A percentile compares a stretch with the other conserved stretches of the same genome.
These are phyloP conservation scores for Acipenser oxyrinchus DNA, from an alignment of 2,797 vertebrate species.

Conservation along the genomic window DNA sequence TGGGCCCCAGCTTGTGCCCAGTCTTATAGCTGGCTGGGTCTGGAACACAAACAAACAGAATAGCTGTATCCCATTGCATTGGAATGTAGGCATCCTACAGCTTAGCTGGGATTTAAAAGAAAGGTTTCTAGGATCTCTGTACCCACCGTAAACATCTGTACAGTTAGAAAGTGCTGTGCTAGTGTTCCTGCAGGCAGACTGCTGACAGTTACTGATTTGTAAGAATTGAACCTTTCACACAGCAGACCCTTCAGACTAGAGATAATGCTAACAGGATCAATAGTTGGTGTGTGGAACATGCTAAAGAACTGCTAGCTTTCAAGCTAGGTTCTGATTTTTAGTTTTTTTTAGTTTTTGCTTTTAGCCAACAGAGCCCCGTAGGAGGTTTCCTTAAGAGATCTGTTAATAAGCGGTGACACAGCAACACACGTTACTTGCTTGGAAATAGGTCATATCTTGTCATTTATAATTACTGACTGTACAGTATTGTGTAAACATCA, in stretches of 20 bases:
- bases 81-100: too few relatives aligned
- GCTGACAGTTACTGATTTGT: not conserved
- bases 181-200: not conserved
- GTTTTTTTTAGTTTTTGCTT: not conserved
- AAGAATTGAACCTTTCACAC: not conserved
- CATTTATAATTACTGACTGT: too few relatives aligned
- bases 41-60: not conserved
- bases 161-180: too few relatives aligned
- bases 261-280: not conserved
- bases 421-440: too few relatives aligned
- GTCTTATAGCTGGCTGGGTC: slow-evolving; percentile 3
- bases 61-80: not conserved
- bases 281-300: not conserved
- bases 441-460: too few relatives aligned
- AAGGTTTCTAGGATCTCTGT: too few relatives aligned
- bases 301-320: not conserved
- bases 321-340: not conserved
- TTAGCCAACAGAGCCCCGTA: too few relatives aligned
- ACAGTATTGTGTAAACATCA: too few relatives aligned
- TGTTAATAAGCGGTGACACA: too few relatives aligned
- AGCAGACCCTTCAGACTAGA: not conserved
- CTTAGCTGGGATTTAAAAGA: too few relatives aligned
- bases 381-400: too few relatives aligned
- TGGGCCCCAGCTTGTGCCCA: not conserved
- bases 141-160: too few relatives aligned